Percentiles rank a stretch among this genome's conserved stretches.
Conservation (phyloP, 2,888 invertebrate species). For the Caenorhabditis panamensis region DNA sequence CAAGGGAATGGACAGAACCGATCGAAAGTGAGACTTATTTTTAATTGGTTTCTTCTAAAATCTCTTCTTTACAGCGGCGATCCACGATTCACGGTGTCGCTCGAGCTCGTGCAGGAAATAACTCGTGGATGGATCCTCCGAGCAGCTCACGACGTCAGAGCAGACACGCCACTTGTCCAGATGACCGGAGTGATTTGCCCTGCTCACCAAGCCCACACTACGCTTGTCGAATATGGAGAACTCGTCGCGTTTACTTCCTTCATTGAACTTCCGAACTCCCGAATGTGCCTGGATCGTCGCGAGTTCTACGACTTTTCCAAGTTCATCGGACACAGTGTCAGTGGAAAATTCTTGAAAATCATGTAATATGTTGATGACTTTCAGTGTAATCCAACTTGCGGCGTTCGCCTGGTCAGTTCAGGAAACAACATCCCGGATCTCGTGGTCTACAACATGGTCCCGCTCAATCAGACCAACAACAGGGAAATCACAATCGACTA, state of each 20-base stretch:
- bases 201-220: neutral
- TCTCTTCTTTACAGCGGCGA: neutral
- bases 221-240: constrained; percentile 4
- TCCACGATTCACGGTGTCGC: neutral
- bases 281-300: constrained; percentile 24
- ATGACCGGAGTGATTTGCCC: constrained; percentile 27
- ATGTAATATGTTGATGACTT: too few relatives aligned
- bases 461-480: neutral
- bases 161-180: constrained; percentile 13
- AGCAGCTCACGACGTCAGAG: neutral
- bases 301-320: constrained; percentile 23
- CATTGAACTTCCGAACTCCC: constrained; percentile 14
- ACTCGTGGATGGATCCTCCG: constrained; percentile 13
- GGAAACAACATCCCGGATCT: constrained; percentile 19
- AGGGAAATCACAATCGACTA: constrained; percentile 10
- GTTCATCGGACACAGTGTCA: constrained; percentile 27
- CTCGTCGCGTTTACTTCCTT: constrained; percentile 27
- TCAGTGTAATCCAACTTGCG: constrained; percentile 28
- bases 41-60: neutral
- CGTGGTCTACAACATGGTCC: constrained; percentile 6
- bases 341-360: neutral
- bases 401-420: constrained; percentile 21
- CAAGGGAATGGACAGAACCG: neutral
- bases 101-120: neutral
- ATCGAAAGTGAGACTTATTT: neutral